phyloP scores from a whole-genome alignment of 2,888 invertebrate species.

The Pammene aurita region DNA sequence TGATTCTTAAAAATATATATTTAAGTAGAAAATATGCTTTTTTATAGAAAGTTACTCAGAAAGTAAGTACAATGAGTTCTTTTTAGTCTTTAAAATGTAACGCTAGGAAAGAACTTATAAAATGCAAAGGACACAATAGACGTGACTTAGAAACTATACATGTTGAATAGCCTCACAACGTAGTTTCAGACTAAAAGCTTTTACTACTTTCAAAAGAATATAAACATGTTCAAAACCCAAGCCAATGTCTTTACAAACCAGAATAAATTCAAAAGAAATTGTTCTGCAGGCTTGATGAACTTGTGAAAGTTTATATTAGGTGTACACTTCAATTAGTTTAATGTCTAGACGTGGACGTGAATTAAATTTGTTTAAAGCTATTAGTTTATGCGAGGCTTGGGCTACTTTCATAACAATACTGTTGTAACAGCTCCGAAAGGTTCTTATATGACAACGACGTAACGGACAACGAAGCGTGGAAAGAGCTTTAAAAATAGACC shows the following conservation, averaged over 20 bases:
- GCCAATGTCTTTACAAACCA: constrained; percentile 12
- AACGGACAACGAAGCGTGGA: background rate
- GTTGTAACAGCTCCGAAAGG: background rate
- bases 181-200: constrained; percentile 30
- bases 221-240: constrained; percentile 13
- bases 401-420: background rate
- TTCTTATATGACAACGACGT: background rate
- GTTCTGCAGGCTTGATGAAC: constrained; percentile 6
- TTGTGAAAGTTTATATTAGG: background rate
- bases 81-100: background rate
- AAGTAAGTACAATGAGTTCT: background rate
- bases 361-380: background rate
- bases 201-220: constrained; percentile 27
- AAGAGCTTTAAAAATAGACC: no score
- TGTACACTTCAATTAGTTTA: background rate
- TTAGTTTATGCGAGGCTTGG: background rate
- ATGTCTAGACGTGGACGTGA: background rate
- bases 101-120: constrained; percentile 1
- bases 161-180: constrained; percentile 24
- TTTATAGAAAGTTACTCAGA: background rate
- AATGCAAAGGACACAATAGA: constrained; percentile 20
- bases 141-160: constrained; percentile 25
- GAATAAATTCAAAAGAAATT: constrained; percentile 5
- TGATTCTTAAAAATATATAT: no score
- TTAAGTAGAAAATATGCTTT: background rate